Evolutionary conservation across 2,113 vertebrate genomes (phyloP), one percentile per base, ranked within the genome.

Genomic region (Pterophyllum scalare): DNA sequence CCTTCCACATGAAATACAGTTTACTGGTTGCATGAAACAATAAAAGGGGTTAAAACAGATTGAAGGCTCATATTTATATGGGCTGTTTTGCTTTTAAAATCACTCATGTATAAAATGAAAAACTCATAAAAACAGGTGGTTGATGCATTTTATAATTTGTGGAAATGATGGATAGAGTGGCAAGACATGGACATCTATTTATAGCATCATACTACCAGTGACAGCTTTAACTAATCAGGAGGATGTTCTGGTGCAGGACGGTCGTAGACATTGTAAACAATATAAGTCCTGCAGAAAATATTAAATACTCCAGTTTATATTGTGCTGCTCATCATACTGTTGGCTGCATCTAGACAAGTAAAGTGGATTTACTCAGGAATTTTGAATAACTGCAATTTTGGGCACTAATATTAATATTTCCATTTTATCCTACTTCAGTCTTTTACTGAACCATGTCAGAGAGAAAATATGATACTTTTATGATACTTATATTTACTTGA

Each of bases 101-200:
- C 76, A 75, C 22, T 15, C 52, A 83, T 52, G 46, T 28, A 43
- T 74, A 59, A 80, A 81, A 78, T 65, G 33, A 62, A 54, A 70
- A 72, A 54, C 26, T 72, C 46, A 80, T 84, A 76, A 77, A 79
- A 87, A 87, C 31, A 84, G 60, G 60, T 33, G 70, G 76, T 82
- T 85, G 64, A 46, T 74, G 80, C 46, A 52, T 83, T 88, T 81
- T 35, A 86, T 62, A 59, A 4, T 72, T 33, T 43, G 9, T 61
- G 58, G 26, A 38, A 77, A 40, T 60, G 46, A 75, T 31, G 35
- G 26, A 77, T 14, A 60, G 17, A 58, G 15, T 43, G 28, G 57
- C 43, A 26, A 22, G 49, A 62, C 8, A 59, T 54, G 17, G 46
- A n/a, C 3, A 0, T 52, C 67, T 72, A n/a, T 54, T 54, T 62